Evolutionary conservation across 1,140 invertebrate species (phyloP).

Genomic region (Drosophila aff.): DNA sequence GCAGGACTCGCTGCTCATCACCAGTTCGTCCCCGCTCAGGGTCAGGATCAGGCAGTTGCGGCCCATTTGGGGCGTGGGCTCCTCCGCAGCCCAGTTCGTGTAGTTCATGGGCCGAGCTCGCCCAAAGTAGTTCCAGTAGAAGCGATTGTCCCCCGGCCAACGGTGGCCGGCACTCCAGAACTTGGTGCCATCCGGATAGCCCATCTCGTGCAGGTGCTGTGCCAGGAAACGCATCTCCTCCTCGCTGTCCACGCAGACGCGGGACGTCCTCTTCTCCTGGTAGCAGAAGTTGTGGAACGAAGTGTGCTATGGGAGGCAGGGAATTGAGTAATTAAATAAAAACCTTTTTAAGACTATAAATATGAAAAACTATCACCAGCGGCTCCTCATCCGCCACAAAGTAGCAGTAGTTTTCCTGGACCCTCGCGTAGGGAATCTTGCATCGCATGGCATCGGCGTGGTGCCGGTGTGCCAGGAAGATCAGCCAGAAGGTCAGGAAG

Average conservation of each 20-base stretch:
- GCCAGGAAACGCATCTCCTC: constrained; percentile 65
- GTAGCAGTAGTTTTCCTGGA: constrained; percentile 66
- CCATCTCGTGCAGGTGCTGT: constrained; percentile 45
- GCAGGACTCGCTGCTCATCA: constrained; percentile 67
- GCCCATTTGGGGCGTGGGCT: constrained; percentile 62
- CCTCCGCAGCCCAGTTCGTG: constrained; percentile 59
- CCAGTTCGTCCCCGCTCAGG: constrained; percentile 32
- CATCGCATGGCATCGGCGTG: constrained; percentile 35
- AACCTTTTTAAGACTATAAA: too few species aligned
- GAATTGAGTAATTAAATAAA: not conserved
- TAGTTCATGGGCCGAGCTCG: constrained; percentile 58
- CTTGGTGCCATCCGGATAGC: constrained; percentile 54
- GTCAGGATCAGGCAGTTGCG: constrained; percentile 67
- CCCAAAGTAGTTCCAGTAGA: constrained; percentile 76
- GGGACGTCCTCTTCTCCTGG: constrained; percentile 67
- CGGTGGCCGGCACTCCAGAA: constrained; percentile 74
- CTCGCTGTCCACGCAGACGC: constrained; percentile 64
- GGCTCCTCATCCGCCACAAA: constrained; percentile 49
- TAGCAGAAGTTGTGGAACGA: constrained; percentile 76
- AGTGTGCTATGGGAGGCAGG: constrained; percentile 27
- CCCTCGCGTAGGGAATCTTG: constrained; percentile 63
- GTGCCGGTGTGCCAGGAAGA: constrained; percentile 7
- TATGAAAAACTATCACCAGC: constrained; percentile 14
- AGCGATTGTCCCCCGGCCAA: constrained; percentile 60
- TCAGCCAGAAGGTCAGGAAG: constrained; percentile 3